Evolutionary conservation across 2,797 vertebrate species (phyloP), one percentile per base, ranked within the genome.

Genomic region (Acipenser transmontanus): DNA sequence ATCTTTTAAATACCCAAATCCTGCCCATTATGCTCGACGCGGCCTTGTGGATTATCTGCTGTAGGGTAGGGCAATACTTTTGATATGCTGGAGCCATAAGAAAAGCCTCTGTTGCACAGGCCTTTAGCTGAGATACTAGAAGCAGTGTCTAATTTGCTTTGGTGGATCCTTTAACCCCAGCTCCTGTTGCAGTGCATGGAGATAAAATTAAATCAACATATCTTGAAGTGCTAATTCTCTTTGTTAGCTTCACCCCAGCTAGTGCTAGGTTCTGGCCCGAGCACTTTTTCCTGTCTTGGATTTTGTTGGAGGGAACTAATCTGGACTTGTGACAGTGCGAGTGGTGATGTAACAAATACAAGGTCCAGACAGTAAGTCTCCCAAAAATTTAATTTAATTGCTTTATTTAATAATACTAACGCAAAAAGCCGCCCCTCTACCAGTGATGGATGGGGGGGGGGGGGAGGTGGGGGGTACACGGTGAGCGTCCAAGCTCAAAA

Each of bases 121-220:
- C 34, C 34, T 34, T 34, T 34, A 34, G 34, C 34, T 34, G 34
- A 34, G 34, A 34, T 34, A 34, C 34, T 34, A 34, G 34, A 34
- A 34, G 34, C 34, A 34, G 34, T 34, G 34, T 34, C 34, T 34
- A 34, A 1, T 34, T 34, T 1, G 64, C 64, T 56, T 59, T 49
- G 56, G 14, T 17, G 61, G n/a, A 60, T 65, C 71, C 68, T 68
- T 71, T 62, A 68, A 70, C 68, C 66, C 59, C 63, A 52, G 63
- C 68, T 70, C 51, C 17, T 7, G 62, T 11, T 9, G 62, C 12
- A 17, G 57, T 70, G 63, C 6, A 57, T 54, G 49, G 66, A 61
- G 51, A 50, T 60, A 54, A 73, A 73, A 77, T 70, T 56, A 13
- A 75, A 75, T 73, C 49, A 67, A 47, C 62, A 67, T 69, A 59